phyloP scores from a whole-genome alignment of 92 coral and sea anemone genomes.

The Phenganax subtilis region DNA sequence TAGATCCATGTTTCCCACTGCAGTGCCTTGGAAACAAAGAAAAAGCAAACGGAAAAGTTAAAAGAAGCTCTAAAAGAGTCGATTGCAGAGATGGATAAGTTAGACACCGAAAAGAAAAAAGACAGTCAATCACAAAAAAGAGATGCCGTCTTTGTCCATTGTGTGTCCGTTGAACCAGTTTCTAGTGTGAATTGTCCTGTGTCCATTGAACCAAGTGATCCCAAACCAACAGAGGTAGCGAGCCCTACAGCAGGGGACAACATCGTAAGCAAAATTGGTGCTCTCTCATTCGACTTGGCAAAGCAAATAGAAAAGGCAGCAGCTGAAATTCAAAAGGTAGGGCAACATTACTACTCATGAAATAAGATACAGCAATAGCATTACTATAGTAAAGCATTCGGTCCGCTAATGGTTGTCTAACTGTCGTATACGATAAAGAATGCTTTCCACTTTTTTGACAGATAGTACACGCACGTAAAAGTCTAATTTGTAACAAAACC shows the following conservation, averaged over 20 bases:
- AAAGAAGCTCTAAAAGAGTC: not conserved
- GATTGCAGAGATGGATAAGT: not conserved
- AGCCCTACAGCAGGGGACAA: not conserved
- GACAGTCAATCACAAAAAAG: not conserved
- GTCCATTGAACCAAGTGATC: not conserved
- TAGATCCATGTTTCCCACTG: not conserved
- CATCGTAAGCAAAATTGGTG: not conserved
- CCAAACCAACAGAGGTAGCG: not conserved
- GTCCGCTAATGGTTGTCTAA: too few species aligned
- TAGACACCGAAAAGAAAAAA: not conserved
- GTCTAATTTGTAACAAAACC: not conserved
- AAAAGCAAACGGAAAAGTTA: not conserved
- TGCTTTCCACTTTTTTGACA: too few species aligned
- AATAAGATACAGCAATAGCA: not conserved
- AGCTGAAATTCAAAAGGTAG: conserved; percentile 11
- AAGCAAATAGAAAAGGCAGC: conserved; percentile 14
- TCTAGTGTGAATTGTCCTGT: too few species aligned
- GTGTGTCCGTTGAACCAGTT: too few species aligned
- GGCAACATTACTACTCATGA: not conserved
- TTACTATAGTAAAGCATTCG: too few species aligned
- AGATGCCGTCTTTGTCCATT: too few species aligned
- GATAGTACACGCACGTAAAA: too few species aligned
- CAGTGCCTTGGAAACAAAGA: not conserved
- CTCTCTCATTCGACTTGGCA: not conserved
- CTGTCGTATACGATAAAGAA: too few species aligned